Evolutionary conservation across 2,113 vertebrate species (phyloP).

Genomic region (Poeciliopsis occidentalis): DNA sequence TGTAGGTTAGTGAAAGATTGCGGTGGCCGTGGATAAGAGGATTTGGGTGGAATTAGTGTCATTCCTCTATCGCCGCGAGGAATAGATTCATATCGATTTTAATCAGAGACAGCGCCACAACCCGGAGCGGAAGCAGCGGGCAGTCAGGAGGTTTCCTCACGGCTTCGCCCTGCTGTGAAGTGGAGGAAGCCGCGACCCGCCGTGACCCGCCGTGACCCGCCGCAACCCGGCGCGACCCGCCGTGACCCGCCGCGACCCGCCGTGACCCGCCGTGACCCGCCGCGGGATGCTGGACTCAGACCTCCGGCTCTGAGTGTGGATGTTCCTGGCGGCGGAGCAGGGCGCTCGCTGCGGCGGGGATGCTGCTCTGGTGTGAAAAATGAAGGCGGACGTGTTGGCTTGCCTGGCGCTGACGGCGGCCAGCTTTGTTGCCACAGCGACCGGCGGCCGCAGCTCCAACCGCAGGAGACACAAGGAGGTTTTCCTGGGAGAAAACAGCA

Average conservation of each 20-base stretch:
- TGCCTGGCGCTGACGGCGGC: conserved; percentile 45
- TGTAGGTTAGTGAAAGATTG: conserved; percentile 79
- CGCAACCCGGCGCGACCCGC: no score
- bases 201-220: no score
- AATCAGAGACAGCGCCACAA: conserved; percentile 67
- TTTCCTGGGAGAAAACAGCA: conserved; percentile 73
- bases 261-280: no score
- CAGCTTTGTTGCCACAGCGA: conserved; percentile 49
- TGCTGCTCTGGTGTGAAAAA: conserved; percentile 50
- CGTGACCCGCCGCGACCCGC: no score
- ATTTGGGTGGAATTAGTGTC: conserved; percentile 80
- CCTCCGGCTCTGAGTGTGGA: conserved; percentile 19
- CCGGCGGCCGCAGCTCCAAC: conserved; percentile 47
- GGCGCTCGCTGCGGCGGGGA: conserved; percentile 7
- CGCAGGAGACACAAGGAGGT: conserved; percentile 74
- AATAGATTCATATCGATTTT: conserved; percentile 79
- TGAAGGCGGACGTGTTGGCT: conserved; percentile 57
- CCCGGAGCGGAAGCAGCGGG: conserved; percentile 23
- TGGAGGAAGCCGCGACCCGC: conserved; percentile 18
- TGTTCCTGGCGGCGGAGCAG: conserved; percentile 25
- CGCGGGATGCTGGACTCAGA: conserved; percentile 29
- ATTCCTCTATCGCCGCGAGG: conserved; percentile 68
- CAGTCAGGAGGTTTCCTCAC: background rate
- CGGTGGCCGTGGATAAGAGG: conserved; percentile 75
- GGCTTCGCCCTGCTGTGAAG: background rate